phyloP scores from a whole-genome alignment of 2,113 vertebrate genomes.

The Sigmodon hispidus region DNA sequence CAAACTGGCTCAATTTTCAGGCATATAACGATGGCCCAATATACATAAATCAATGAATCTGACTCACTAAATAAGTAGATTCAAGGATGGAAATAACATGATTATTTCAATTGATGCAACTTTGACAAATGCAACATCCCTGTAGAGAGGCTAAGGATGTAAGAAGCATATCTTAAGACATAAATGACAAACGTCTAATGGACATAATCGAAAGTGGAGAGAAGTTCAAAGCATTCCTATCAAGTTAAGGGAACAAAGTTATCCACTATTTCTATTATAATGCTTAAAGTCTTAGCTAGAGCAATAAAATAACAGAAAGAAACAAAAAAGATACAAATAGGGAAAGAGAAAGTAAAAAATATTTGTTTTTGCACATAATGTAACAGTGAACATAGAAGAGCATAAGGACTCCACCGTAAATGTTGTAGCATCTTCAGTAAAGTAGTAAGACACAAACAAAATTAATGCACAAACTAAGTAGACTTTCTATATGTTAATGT shows the following conservation, averaged over 20 bases:
- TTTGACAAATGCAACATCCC: background rate
- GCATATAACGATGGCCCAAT: background rate
- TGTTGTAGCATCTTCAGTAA: background rate
- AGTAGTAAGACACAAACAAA: background rate
- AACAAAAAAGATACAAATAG: background rate
- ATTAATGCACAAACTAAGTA: background rate
- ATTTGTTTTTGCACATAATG: background rate
- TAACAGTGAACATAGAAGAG: background rate
- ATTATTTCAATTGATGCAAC: background rate
- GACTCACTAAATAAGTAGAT: background rate
- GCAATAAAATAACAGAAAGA: background rate
- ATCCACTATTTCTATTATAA: background rate
- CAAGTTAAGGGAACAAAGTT: background rate
- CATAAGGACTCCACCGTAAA: background rate
- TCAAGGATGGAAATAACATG: background rate
- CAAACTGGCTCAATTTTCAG: background rate
- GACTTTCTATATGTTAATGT: background rate
- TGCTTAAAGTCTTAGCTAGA: background rate
- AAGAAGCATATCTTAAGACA: background rate
- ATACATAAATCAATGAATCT: background rate
- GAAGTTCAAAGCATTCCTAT: background rate
- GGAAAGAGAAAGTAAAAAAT: background rate
- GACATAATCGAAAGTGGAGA: background rate
- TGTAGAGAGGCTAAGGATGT: background rate
- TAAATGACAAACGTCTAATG: background rate